Evolutionary conservation across 2,888 invertebrate species (phyloP).

Genomic region (Tetrapedia diversipes): DNA sequence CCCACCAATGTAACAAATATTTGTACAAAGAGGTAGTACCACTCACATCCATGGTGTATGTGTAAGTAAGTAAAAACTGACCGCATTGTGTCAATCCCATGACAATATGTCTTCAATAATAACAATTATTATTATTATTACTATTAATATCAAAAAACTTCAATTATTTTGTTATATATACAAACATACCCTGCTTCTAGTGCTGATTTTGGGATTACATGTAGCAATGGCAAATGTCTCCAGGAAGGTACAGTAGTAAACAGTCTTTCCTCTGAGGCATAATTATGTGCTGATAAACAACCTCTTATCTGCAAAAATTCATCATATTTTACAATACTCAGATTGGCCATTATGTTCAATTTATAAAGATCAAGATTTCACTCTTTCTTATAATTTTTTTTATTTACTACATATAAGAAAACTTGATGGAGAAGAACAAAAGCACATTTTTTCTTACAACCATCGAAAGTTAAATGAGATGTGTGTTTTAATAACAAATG

Average conservation of each 20-base stretch:
- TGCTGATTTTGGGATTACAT: slow-evolving; percentile 81
- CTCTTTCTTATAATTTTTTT: too few relatives aligned
- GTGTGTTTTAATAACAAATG: background rate
- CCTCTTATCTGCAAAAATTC: slow-evolving; percentile 76
- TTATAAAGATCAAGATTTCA: background rate
- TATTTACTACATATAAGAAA: background rate
- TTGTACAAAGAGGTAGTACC: slow-evolving; percentile 80
- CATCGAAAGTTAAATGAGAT: background rate
- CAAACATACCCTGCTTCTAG: slow-evolving; percentile 79
- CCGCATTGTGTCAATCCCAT: slow-evolving; percentile 98
- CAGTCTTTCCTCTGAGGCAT: slow-evolving; percentile 80
- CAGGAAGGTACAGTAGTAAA: slow-evolving; percentile 80
- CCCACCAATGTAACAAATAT: slow-evolving; percentile 89
- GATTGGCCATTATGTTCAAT: background rate
- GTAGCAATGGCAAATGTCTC: slow-evolving; percentile 78
- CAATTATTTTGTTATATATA: too few relatives aligned
- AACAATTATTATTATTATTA: slow-evolving; percentile 27
- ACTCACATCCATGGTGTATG: slow-evolving; percentile 80
- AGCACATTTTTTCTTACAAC: slow-evolving; percentile 49
- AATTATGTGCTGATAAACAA: slow-evolving; percentile 78
- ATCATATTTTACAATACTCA: background rate
- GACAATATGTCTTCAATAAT: slow-evolving; percentile 90
- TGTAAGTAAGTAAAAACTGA: slow-evolving; percentile 95
- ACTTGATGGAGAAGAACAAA: slow-evolving; percentile 43
- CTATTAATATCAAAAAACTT: too few relatives aligned